Evolutionary conservation across 2,888 invertebrate species (phyloP), one percentile per base, ranked within the genome.

Genomic region (Acrobasis consociella): DNA sequence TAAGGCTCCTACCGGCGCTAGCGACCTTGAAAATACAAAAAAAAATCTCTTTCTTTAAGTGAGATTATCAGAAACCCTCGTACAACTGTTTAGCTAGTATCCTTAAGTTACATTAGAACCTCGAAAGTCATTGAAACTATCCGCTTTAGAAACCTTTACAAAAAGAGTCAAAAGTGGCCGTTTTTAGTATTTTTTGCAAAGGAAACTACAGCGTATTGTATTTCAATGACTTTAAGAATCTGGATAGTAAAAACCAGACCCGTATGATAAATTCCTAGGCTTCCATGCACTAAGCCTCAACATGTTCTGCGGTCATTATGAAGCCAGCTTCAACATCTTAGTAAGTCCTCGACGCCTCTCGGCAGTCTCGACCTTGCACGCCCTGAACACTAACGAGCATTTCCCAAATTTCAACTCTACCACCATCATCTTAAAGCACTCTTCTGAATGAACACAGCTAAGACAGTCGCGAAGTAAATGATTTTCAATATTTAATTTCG

Each of bases 311-410:
- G 11, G 49, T 55, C 62, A 53, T 62, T 53, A 62, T 16, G 37
- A 49, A 62, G 22, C 55, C 49, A 56, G 42, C 22, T 46, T 56
- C 56, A 56, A 56, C 42, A 56, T 56, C 42, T 46, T 42, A 46
- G 22, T 46, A 17, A 50, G 50, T 50, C 38, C 50, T 60, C 31
- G 37, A 49, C 49, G 1, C 22, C 52, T 39, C 52, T 46, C n/a
- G n/a, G n/a, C n/a, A n/a, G n/a, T n/a, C n/a, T n/a, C 55, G 55
- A 62, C 62, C 55, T 62, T 62, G 62, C 55, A 37, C 37, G 16
- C 55, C 38, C 49, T 62, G 13, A 15, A 10, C 37, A 16, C 49
- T 62, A 62, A 62, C 55, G 55, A 62, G 62, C 62, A 42, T 38
- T 46, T 55, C 38, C 22, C 16, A 55, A 62, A 31, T 49, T 55